These are phyloP conservation scores for Meda fulgida DNA, from an alignment of 2,797 vertebrate species.

Conservation along the genomic window DNA sequence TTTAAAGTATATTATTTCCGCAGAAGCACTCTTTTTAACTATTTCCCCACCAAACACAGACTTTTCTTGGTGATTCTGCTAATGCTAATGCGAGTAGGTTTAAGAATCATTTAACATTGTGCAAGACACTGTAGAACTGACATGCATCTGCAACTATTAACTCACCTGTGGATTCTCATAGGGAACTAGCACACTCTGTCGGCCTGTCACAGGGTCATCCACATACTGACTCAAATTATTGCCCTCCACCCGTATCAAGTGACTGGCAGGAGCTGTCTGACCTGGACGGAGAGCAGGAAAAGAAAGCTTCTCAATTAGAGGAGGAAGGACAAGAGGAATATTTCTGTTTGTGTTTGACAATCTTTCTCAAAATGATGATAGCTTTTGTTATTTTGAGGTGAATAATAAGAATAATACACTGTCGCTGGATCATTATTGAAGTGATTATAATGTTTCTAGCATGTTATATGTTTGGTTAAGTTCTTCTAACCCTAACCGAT, in stretches of 20 bases:
- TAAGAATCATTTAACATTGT: background rate
- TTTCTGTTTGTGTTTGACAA: background rate
- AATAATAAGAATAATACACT: too few relatives aligned
- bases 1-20: too few relatives aligned
- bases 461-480: too few relatives aligned
- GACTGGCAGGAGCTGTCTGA: conserved; percentile 92
- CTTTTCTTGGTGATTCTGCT: background rate
- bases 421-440: too few relatives aligned
- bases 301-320: background rate
- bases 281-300: conserved; percentile 72
- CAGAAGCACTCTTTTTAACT: too few relatives aligned
- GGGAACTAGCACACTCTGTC: conserved; percentile 94
- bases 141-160: conserved; percentile 15
- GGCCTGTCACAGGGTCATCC: conserved; percentile 92
- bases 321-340: background rate
- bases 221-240: conserved; percentile 95
- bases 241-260: conserved; percentile 96
- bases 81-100: background rate
- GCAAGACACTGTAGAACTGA: background rate
- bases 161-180: conserved; percentile 95
- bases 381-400: too few relatives aligned
- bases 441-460: too few relatives aligned
- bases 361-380: too few relatives aligned
- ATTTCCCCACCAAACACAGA: too few relatives aligned
- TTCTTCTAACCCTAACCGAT: too few relatives aligned